Evolutionary conservation across 2,797 vertebrate species (phyloP).

Genomic region (Siniperca undulata): DNA sequence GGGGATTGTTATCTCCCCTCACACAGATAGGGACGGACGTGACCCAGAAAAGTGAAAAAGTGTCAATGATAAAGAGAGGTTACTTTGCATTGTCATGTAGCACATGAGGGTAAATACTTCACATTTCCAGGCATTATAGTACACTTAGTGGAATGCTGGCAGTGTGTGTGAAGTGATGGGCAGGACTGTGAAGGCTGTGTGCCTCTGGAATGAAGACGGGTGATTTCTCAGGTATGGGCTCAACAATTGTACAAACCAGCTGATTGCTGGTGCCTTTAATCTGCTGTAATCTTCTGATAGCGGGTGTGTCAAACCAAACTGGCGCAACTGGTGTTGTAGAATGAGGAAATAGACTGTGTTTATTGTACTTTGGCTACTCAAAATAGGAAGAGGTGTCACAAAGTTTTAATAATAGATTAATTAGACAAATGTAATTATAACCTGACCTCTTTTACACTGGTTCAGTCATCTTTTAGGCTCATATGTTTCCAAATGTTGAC

Average conservation of each 20-base stretch:
- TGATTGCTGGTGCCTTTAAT: conserved; percentile 26
- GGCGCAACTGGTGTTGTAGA: conserved; percentile 71
- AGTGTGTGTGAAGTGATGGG: background rate
- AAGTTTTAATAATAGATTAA: background rate
- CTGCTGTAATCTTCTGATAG: background rate
- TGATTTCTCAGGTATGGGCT: conserved; percentile 28
- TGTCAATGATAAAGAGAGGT: conserved; percentile 40
- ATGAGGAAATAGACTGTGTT: conserved; percentile 59
- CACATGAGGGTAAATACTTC: conserved; percentile 3
- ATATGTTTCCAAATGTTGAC: conserved; percentile 21
- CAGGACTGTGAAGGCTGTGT: conserved; percentile 10
- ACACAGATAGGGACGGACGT: conserved; percentile 45
- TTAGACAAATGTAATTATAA: background rate
- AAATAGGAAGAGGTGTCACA: conserved; percentile 2
- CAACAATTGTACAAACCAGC: conserved; percentile 29
- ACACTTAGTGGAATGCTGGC: conserved; percentile 16
- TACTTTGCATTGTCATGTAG: background rate
- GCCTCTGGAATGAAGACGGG: conserved; percentile 57
- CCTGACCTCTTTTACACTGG: background rate
- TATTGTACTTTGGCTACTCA: background rate
- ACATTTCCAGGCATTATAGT: conserved; percentile 1
- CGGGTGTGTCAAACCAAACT: conserved; percentile 48
- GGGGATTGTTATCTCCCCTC: conserved; percentile 42
- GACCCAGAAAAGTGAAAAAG: conserved; percentile 53
- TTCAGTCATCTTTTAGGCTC: conserved; percentile 7